Conservation (phyloP, 2,888 invertebrate genomes). For the Euplagia quadripunctaria region DNA sequence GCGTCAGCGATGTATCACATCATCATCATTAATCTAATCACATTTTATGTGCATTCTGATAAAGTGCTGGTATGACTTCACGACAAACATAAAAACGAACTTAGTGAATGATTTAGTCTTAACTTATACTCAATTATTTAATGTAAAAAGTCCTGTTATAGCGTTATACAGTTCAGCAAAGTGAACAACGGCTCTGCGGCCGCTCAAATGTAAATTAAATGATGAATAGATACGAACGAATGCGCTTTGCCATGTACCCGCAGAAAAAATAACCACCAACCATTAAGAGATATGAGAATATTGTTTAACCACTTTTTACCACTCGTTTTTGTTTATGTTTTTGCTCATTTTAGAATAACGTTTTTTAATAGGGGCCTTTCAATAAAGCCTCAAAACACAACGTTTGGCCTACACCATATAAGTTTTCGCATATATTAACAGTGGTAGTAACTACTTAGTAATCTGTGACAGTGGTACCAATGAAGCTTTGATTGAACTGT, state of each 20-base stretch:
- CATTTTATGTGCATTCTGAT: too few relatives aligned
- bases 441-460: too few relatives aligned
- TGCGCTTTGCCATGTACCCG: conserved; percentile 68
- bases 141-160: conserved; percentile 9
- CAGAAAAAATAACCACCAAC: conserved; percentile 68
- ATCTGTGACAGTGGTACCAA: too few relatives aligned
- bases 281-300: conserved; percentile 65
- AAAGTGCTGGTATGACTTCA: too few relatives aligned
- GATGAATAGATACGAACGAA: conserved; percentile 82
- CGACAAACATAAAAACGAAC: too few relatives aligned
- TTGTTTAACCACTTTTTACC: conserved; percentile 50
- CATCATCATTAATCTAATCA: too few relatives aligned
- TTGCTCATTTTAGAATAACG: conserved; percentile 7
- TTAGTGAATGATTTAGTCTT: too few relatives aligned
- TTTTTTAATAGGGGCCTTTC: background rate
- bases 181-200: conserved; percentile 59
- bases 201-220: conserved; percentile 84
- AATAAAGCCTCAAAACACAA: too few relatives aligned
- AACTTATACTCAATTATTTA: background rate
- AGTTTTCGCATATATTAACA: too few relatives aligned
- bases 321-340: conserved; percentile 43
- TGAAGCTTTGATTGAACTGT: too few relatives aligned
- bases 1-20: too few relatives aligned
- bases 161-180: conserved; percentile 27
- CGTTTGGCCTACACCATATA: too few relatives aligned